These are phyloP conservation scores for Drosophila navojoa DNA, from an alignment of 1,140 invertebrate species.

Conservation along the genomic window DNA sequence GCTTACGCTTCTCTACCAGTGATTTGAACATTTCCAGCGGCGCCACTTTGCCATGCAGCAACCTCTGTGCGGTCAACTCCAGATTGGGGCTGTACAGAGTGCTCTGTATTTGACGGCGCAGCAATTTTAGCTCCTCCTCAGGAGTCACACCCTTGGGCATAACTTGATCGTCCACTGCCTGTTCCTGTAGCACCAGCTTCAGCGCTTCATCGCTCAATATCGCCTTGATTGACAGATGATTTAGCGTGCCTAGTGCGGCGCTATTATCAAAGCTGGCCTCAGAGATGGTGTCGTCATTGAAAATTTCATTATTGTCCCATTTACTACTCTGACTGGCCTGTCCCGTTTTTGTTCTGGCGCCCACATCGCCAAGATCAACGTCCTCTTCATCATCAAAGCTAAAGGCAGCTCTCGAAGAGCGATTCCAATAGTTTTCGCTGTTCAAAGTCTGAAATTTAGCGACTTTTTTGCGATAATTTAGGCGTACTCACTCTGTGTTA, in stretches of 20 bases:
- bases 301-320: constrained; percentile 60
- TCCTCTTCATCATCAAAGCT: constrained; percentile 82
- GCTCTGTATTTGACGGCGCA: constrained; percentile 76
- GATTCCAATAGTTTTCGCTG: constrained; percentile 80
- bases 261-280: constrained; percentile 75
- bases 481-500: constrained; percentile 30
- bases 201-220: constrained; percentile 71
- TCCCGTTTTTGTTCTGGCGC: constrained; percentile 4
- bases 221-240: constrained; percentile 72
- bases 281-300: constrained; percentile 74
- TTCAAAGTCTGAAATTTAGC: constrained; percentile 3
- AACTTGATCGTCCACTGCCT: constrained; percentile 67
- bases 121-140: constrained; percentile 71
- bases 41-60: constrained; percentile 84
- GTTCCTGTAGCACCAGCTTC: constrained; percentile 69
- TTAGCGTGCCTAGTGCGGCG: constrained; percentile 39
- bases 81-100: constrained; percentile 72
- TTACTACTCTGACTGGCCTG: constrained; percentile 26
- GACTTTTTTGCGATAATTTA: not conserved
- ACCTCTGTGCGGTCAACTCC: constrained; percentile 83
- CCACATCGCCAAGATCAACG: constrained; percentile 28
- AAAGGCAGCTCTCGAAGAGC: constrained; percentile 74
- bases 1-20: constrained; percentile 85
- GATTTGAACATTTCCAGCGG: constrained; percentile 85
- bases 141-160: constrained; percentile 67